Evolutionary conservation across 2,113 vertebrate genomes (phyloP), one percentile per base, ranked within the genome.

Genomic region (Budorcas taxicolor): DNA sequence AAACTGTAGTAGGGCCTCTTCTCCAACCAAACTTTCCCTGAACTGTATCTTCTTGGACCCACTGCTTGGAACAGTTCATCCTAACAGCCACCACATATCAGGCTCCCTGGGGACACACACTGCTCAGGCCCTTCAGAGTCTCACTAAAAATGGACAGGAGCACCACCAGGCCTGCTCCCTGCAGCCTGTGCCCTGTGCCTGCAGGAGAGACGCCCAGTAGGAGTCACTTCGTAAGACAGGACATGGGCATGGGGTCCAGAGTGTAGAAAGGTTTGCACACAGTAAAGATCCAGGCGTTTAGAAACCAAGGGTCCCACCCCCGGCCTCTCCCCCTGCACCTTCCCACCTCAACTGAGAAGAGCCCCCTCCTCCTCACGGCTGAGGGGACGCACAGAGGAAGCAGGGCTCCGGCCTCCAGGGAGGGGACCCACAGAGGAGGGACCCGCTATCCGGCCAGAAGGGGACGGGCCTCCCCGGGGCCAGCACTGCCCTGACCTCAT

Each of bases 201-300:
- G 62, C 16, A 9, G 33, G 62, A n/a, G 33, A 67, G 33, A 67
- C 0, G 16, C 33, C 33, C 2, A n/a, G 62, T 7, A 67, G 62
- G 33, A 33, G 62, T 2, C 7, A 0, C 33, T n/a, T 67, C 62
- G 4, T 9, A n/a, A n/a, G 62, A 19, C 4, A 2, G 33, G 62
- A 64, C 62, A 64, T 0, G 2, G 5, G 0, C 10, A 2, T 0
- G 71, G 71, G 19, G 19, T 5, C n/a, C 67, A 64, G 0, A 1
- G 31, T 9, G 31, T 19, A 15, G 62, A 8, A 64, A n/a, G 62
- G 0, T 2, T 17, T 1, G 2, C 67, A 12, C 67, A 23, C 21
- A 64, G 64, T 19, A 5, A 10, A n/a, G 33, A 19, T 25, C 36
- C 36, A 13, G 21, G 0, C 1, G 0, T 25, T 67, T 0, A 74